A percentile compares a stretch with the other conserved stretches of the same genome.
phyloP scores from a whole-genome alignment of 1,140 invertebrate species.

The Drosophila ohnishii region DNA sequence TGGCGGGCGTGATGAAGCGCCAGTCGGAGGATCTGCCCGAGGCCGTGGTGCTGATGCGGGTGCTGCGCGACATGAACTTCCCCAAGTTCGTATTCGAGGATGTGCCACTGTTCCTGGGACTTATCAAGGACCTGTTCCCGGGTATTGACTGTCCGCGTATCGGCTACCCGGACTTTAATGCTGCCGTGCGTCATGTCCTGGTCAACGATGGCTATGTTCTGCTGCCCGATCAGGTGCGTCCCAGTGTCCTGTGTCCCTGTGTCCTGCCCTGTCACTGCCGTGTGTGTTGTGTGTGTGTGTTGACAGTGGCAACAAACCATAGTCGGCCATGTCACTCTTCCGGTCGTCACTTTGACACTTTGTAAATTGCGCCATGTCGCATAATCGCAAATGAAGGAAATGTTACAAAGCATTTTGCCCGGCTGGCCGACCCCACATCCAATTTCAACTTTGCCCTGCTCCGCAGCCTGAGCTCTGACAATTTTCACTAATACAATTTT shows the following conservation, averaged over 20 bases:
- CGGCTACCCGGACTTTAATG: slow-evolving; percentile 92
- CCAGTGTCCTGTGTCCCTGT: slow-evolving; percentile 22
- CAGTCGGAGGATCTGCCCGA: slow-evolving; percentile 90
- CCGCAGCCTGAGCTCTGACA: slow-evolving; percentile 33
- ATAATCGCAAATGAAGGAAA: slow-evolving; percentile 79
- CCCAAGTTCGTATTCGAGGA: slow-evolving; percentile 96
- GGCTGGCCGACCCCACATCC: slow-evolving; percentile 40
- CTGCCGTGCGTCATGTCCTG: slow-evolving; percentile 88
- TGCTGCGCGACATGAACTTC: slow-evolving; percentile 94
- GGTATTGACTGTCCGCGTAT: slow-evolving; percentile 93
- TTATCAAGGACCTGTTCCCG: slow-evolving; percentile 95
- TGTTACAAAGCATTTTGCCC: slow-evolving; percentile 76
- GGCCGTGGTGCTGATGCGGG: slow-evolving; percentile 93
- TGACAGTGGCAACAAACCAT: slow-evolving; percentile 53
- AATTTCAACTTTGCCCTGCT: slow-evolving; percentile 70
- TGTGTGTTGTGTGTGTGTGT: slow-evolving; percentile 16
- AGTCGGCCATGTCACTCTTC: slow-evolving; percentile 53
- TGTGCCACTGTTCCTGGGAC: slow-evolving; percentile 93
- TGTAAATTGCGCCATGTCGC: slow-evolving; percentile 77
- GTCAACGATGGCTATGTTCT: slow-evolving; percentile 88
- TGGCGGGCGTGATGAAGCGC: slow-evolving; percentile 93
- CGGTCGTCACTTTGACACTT: slow-evolving; percentile 77
- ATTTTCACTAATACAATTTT: slow-evolving; percentile 78
- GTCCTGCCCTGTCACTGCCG: slow-evolving; percentile 48
- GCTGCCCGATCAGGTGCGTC: slow-evolving; percentile 89